Evolutionary conservation across 1,140 invertebrate genomes (phyloP).

Genomic region (Sesamia nonagrioides): DNA sequence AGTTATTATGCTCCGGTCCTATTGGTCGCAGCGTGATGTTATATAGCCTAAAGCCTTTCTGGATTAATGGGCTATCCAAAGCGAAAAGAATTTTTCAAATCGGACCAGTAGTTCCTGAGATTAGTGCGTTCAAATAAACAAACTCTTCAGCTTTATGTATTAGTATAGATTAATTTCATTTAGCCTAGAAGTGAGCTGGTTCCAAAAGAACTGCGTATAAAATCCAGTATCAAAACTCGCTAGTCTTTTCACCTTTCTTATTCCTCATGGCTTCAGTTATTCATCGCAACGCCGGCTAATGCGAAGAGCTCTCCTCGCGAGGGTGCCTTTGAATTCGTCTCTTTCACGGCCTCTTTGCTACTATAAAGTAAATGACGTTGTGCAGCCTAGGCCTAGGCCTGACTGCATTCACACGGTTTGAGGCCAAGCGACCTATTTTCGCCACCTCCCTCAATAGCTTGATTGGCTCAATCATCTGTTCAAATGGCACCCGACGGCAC

Average conservation of each 20-base stretch:
- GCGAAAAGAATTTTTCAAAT: too few relatives aligned
- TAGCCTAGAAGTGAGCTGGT: slow-evolving; percentile 7
- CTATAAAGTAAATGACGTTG: slow-evolving; percentile 67
- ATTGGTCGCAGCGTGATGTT: too few relatives aligned
- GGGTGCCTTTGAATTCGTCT: slow-evolving; percentile 60
- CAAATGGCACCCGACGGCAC: slow-evolving; percentile 33
- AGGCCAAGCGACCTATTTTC: slow-evolving; percentile 50
- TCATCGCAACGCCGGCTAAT: slow-evolving; percentile 65
- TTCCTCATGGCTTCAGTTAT: slow-evolving; percentile 58
- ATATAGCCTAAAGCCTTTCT: too few relatives aligned
- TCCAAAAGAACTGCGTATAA: slow-evolving; percentile 30
- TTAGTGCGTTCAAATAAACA: too few relatives aligned
- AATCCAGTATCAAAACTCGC: slow-evolving; percentile 34
- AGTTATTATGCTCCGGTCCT: too few relatives aligned
- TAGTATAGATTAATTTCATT: slow-evolving; percentile 16
- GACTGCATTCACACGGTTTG: slow-evolving; percentile 57
- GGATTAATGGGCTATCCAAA: too few relatives aligned
- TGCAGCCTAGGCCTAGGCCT: slow-evolving; percentile 58
- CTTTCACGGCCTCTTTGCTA: slow-evolving; percentile 57
- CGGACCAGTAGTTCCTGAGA: too few relatives aligned
- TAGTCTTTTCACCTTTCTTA: slow-evolving; percentile 44
- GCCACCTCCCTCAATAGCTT: slow-evolving; percentile 34
- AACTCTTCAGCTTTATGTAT: too few relatives aligned
- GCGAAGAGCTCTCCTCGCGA: slow-evolving; percentile 58
- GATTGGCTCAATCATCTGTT: slow-evolving; percentile 52